Evolutionary conservation across 1,140 invertebrate species (phyloP), one percentile per base, ranked within the genome.

Genomic region (Macrotrachela quadricornifera): DNA sequence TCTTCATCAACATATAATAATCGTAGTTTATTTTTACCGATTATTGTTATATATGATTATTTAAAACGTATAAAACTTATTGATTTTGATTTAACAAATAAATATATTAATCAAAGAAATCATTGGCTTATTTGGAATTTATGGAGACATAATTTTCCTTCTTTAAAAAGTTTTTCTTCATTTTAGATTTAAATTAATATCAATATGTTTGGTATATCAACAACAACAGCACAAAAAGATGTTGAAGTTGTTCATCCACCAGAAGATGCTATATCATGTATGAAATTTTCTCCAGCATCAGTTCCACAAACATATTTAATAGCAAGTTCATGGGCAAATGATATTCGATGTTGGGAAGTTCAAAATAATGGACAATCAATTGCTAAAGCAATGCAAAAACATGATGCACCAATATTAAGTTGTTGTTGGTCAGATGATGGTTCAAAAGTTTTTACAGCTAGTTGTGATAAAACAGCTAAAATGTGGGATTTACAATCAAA

Each of bases 401-500:
- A 95, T 78, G 79, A 80, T 37, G 88, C 83, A 1, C 90, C 94
- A 0, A 78, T 99, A 51, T 68, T 97, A 1, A 87, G 88, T 74
- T 82, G 90, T 17, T 85, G 83, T 58, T 99, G 91, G 90, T 68
- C 73, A 44, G 60, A 85, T 80, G 87, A 92, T 75, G 84, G 84
- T 30, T 81, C 79, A 9, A 90, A 95, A 76, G 83, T 96, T 11
- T 97, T 96, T 63, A 90, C 94, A 75, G 91, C 90, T 0, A 83
- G 85, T 16, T 85, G 85, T 70, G 92, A 99, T 66, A 99, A 97
- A 70, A 88, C 84, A 64, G 91, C 86, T 0, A 92, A 95, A 69
- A 85, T 88, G 64, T 99, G 94, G 94, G 92, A 99, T 70, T 73
- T 99, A 12, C 83, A 77, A 39, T 83, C 83, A 21, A 96, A 99